Percentiles rank a stretch among this genome's conserved stretches.
phyloP scores from a whole-genome alignment of 2,888 invertebrate species.

The Nasonia oneida region DNA sequence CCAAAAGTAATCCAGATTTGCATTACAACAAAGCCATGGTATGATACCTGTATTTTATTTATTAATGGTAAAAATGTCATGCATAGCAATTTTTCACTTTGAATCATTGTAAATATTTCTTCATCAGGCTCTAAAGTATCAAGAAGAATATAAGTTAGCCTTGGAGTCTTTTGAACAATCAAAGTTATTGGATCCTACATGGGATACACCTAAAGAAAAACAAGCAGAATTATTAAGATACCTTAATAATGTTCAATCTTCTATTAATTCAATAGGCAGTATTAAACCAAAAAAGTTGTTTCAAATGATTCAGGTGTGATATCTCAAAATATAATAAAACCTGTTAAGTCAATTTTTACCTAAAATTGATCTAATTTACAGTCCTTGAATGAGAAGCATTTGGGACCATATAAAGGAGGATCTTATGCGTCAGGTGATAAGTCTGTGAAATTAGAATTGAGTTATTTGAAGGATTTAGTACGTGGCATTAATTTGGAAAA shows the following conservation, averaged over 20 bases:
- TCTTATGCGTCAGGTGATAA: slow-evolving; percentile 80
- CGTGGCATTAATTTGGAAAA: slow-evolving; percentile 85
- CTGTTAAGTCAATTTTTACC: slow-evolving; percentile 44
- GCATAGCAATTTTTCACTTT: slow-evolving; percentile 33
- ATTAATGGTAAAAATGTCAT: background rate
- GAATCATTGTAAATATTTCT: slow-evolving; percentile 19
- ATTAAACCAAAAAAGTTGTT: slow-evolving; percentile 87
- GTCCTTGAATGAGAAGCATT: slow-evolving; percentile 85
- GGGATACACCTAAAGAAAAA: slow-evolving; percentile 85
- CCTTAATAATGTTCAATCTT: slow-evolving; percentile 83
- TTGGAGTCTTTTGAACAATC: slow-evolving; percentile 86
- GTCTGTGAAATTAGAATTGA: slow-evolving; percentile 80
- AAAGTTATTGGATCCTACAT: slow-evolving; percentile 86
- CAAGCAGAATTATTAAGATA: slow-evolving; percentile 84
- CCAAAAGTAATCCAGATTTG: slow-evolving; percentile 88
- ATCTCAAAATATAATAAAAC: background rate
- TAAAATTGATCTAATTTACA: slow-evolving; percentile 71
- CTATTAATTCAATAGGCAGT: slow-evolving; percentile 85
- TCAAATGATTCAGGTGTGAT: slow-evolving; percentile 83
- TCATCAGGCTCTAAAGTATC: slow-evolving; percentile 87
- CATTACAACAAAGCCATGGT: slow-evolving; percentile 92
- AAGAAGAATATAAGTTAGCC: slow-evolving; percentile 87
- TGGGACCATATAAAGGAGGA: slow-evolving; percentile 85
- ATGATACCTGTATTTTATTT: slow-evolving; percentile 76
- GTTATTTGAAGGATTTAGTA: slow-evolving; percentile 81